A percentile compares a stretch with the other conserved stretches of the same genome.
Conservation (phyloP, 1,140 invertebrate species). For the Euglossa dilemma region DNA sequence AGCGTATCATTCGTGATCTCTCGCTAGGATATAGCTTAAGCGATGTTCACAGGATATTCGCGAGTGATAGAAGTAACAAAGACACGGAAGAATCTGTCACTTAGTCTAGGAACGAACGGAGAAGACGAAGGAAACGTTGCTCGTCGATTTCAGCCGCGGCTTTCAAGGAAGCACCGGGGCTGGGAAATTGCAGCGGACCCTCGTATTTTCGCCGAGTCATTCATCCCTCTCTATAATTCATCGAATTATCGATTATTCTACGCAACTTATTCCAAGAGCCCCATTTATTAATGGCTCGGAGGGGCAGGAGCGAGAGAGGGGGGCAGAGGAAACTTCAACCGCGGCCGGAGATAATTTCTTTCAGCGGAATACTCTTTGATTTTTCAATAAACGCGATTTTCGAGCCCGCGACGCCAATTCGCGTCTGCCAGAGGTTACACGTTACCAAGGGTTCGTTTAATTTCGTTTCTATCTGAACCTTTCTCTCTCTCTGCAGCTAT, state of each 20-base stretch:
- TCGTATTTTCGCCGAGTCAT: constrained; percentile 26
- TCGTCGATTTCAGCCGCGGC: neutral
- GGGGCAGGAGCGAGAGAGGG: no score
- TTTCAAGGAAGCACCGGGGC: neutral
- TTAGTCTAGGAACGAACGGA: no score
- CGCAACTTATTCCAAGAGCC: constrained; percentile 38
- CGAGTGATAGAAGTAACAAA: no score
- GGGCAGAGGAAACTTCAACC: neutral
- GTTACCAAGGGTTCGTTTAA: no score
- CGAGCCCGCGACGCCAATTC: neutral
- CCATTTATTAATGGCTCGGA: constrained; percentile 58
- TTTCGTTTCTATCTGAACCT: no score
- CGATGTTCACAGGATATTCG: no score
- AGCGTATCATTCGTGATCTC: no score
- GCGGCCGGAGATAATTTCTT: neutral
- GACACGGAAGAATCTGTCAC: no score
- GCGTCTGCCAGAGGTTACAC: no score
- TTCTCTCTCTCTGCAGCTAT: no score
- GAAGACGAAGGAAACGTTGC: no score
- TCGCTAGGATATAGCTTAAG: no score
- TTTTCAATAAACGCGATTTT: neutral
- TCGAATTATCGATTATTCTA: constrained; percentile 60
- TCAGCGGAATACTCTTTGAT: neutral
- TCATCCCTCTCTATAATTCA: constrained; percentile 39
- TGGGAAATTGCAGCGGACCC: neutral